These are phyloP conservation scores for Alfaro cultratus DNA, from an alignment of 2,797 vertebrate species.

Conservation along the genomic window DNA sequence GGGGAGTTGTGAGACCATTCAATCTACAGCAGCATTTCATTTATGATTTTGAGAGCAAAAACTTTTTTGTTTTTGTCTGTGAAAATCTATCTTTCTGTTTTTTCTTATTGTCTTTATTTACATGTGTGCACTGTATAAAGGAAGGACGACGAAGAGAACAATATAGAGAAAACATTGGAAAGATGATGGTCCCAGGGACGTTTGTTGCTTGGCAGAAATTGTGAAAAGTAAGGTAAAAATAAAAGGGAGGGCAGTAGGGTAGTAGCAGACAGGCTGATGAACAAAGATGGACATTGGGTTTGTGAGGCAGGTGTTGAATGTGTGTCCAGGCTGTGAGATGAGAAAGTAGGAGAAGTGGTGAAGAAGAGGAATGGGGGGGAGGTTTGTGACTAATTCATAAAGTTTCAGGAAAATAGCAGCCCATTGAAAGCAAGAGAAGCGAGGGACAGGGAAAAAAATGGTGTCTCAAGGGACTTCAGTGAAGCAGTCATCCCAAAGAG, in stretches of 20 bases:
- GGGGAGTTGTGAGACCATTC: slow-evolving; percentile 72
- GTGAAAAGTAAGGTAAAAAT: slow-evolving; percentile 13
- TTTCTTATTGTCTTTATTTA: slow-evolving; percentile 28
- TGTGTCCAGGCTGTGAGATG: slow-evolving; percentile 65
- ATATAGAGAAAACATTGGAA: neutral
- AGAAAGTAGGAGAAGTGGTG: slow-evolving; percentile 67
- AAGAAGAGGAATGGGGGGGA: slow-evolving; percentile 46
- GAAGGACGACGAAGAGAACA: no score
- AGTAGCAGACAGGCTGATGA: slow-evolving; percentile 46
- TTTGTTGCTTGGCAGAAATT: slow-evolving; percentile 59
- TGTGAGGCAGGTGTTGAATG: slow-evolving; percentile 78
- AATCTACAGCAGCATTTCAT: slow-evolving; percentile 83
- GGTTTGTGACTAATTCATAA: slow-evolving; percentile 88
- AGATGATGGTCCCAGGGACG: slow-evolving; percentile 9
- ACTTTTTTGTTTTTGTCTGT: slow-evolving; percentile 58
- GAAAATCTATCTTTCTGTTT: slow-evolving; percentile 55
- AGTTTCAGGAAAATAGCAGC: slow-evolving; percentile 80
- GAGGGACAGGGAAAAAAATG: slow-evolving; percentile 66
- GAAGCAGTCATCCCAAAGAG: slow-evolving; percentile 80
- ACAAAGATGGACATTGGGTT: slow-evolving; percentile 67
- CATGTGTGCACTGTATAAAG: slow-evolving; percentile 44
- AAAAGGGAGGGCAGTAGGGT: neutral
- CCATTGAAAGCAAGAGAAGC: slow-evolving; percentile 59
- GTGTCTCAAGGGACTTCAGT: slow-evolving; percentile 82
- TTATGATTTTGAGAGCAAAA: slow-evolving; percentile 72